Percentiles rank a stretch among this genome's conserved stretches.
These are phyloP conservation scores for Barbus barbus DNA, from an alignment of 2,113 vertebrate genomes.

Conservation along the genomic window DNA sequence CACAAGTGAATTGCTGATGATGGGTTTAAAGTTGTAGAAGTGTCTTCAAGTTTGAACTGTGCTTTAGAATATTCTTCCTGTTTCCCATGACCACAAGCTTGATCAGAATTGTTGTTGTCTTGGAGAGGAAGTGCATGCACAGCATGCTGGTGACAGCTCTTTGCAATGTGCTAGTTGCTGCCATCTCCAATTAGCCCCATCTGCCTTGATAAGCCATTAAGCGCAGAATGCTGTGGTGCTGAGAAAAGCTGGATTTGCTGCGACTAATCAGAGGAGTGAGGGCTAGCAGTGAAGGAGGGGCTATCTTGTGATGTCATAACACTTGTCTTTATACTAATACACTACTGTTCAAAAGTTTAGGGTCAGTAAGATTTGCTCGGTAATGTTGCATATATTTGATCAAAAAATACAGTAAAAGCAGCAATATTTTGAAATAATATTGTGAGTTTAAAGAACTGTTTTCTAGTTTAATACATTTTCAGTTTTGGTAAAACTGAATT, in stretches of 20 bases:
- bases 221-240: slow-evolving; percentile 58
- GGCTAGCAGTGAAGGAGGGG: slow-evolving; percentile 34
- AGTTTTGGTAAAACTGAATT: neutral
- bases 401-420: no score
- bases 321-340: neutral
- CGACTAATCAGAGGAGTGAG: slow-evolving; percentile 57
- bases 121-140: slow-evolving; percentile 56
- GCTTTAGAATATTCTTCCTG: neutral
- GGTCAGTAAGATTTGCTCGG: neutral
- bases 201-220: slow-evolving; percentile 70
- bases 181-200: slow-evolving; percentile 73
- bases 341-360: neutral
- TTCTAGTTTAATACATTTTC: neutral
- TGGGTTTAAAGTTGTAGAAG: neutral
- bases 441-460: neutral
- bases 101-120: slow-evolving; percentile 28
- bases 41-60: neutral
- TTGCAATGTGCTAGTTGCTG: slow-evolving; percentile 41
- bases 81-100: neutral
- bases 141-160: slow-evolving; percentile 45
- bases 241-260: slow-evolving; percentile 74
- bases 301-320: neutral
- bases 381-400: neutral
- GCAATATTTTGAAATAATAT: neutral
- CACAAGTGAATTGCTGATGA: neutral